A percentile compares a stretch with the other conserved stretches of the same genome.
Evolutionary conservation across 2,888 invertebrate species (phyloP).

Genomic region (Stenodera caucasica): DNA sequence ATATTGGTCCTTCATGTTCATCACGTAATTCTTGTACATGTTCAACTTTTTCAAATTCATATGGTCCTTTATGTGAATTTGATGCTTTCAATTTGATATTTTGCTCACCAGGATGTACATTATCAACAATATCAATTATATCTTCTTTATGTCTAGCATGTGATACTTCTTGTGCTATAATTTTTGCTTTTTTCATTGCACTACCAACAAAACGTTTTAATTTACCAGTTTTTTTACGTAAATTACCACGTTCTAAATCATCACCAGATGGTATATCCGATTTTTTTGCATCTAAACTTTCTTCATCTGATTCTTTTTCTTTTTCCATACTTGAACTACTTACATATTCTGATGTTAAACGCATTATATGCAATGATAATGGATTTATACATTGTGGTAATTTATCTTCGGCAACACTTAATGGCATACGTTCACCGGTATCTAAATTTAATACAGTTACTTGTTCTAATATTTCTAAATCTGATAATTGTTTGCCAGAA

Average conservation of each 20-base stretch:
- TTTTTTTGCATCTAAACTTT: constrained; percentile 69
- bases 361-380: constrained; percentile 90
- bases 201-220: constrained; percentile 82
- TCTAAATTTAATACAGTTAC: constrained; percentile 76
- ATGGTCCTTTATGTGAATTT: constrained; percentile 95
- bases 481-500: constrained; percentile 84
- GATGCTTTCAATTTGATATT: constrained; percentile 90
- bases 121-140: constrained; percentile 81
- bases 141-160: constrained; percentile 87
- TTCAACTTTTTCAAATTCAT: constrained; percentile 89
- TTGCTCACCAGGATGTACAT: constrained; percentile 75
- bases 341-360: constrained; percentile 88
- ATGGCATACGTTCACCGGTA: constrained; percentile 89
- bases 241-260: constrained; percentile 54
- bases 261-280: constrained; percentile 60
- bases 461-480: constrained; percentile 91
- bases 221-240: constrained; percentile 59
- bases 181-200: constrained; percentile 88
- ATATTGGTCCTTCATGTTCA: constrained; percentile 87
- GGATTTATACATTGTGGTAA: constrained; percentile 91
- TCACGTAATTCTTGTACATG: constrained; percentile 75
- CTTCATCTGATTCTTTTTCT: constrained; percentile 77
- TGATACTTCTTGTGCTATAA: constrained; percentile 84
- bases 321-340: constrained; percentile 65
- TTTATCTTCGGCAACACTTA: constrained; percentile 93